Percentiles rank a stretch among this genome's conserved stretches.
Conservation (phyloP, 1,140 invertebrate genomes). For the Pteromalus puparum region DNA sequence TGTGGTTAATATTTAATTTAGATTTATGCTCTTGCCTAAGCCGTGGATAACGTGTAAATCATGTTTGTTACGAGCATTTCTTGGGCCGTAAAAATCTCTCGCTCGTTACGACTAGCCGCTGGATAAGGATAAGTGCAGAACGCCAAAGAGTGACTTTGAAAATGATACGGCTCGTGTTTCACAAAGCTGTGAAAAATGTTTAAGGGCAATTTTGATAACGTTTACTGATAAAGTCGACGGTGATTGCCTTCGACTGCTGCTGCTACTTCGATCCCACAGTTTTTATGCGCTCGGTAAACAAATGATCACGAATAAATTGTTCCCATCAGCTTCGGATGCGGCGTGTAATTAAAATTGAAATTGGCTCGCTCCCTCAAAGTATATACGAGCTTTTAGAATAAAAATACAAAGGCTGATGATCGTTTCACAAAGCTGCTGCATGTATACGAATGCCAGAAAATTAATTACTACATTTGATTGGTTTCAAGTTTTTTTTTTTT, state of each 20-base stretch:
- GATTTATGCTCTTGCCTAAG: neutral
- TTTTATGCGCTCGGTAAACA: too few relatives aligned
- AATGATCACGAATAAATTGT: too few relatives aligned
- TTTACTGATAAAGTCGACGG: neutral
- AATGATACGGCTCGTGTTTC: neutral
- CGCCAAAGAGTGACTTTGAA: neutral
- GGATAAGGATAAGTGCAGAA: neutral
- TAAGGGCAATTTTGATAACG: neutral
- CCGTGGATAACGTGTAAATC: neutral
- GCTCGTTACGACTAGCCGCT: neutral
- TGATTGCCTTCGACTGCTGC: neutral
- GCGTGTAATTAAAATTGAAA: too few relatives aligned
- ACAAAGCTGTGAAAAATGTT: neutral
- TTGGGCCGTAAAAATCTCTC: conserved; percentile 7
- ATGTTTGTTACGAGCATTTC: neutral
- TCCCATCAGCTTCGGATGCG: too few relatives aligned
- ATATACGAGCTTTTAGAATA: too few relatives aligned
- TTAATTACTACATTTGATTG: too few relatives aligned
- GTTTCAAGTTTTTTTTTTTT: too few relatives aligned
- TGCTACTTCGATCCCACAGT: too few relatives aligned
- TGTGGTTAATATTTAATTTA: conserved; percentile 21
- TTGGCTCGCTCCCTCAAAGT: too few relatives aligned
- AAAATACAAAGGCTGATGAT: too few relatives aligned
- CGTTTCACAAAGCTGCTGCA: too few relatives aligned
- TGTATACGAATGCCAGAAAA: too few relatives aligned